Conservation (phyloP, 2,888 invertebrate genomes). For the Incurvaria masculella region DNA sequence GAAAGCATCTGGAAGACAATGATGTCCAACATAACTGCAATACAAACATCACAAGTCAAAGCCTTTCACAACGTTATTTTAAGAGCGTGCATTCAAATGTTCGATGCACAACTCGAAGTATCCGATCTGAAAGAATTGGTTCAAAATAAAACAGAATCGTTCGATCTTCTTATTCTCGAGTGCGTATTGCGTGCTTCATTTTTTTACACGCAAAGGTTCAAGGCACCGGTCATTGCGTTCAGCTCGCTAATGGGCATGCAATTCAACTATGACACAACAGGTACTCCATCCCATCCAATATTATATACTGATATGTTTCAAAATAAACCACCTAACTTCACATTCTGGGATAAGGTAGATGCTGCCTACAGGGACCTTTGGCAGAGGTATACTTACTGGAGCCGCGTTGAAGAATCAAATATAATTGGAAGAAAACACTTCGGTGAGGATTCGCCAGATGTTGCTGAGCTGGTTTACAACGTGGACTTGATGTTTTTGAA, state of each 20-base stretch:
- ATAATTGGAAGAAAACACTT: not conserved
- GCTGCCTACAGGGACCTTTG: not conserved
- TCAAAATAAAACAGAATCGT: not conserved
- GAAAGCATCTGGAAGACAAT: not conserved
- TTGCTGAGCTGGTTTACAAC: not conserved
- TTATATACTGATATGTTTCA: not conserved
- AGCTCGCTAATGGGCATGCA: not conserved
- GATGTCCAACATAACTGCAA: too few species aligned
- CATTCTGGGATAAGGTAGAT: not conserved
- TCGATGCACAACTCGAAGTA: not conserved
- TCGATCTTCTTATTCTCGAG: constrained; percentile 8
- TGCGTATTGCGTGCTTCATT: constrained; percentile 1
- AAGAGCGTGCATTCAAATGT: too few species aligned
- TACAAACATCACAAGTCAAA: not conserved
- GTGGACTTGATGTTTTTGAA: constrained; percentile 5
- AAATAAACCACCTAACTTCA: not conserved
- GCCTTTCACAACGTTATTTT: not conserved
- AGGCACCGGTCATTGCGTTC: constrained; percentile 8
- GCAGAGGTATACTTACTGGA: not conserved
- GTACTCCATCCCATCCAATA: not conserved
- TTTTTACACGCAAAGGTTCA: constrained; percentile 7
- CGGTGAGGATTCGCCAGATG: not conserved
- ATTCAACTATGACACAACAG: not conserved
- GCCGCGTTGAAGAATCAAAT: not conserved
- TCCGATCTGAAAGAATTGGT: not conserved